phyloP scores from a whole-genome alignment of 2,888 invertebrate species.

The Neoaliturus tenellus region DNA sequence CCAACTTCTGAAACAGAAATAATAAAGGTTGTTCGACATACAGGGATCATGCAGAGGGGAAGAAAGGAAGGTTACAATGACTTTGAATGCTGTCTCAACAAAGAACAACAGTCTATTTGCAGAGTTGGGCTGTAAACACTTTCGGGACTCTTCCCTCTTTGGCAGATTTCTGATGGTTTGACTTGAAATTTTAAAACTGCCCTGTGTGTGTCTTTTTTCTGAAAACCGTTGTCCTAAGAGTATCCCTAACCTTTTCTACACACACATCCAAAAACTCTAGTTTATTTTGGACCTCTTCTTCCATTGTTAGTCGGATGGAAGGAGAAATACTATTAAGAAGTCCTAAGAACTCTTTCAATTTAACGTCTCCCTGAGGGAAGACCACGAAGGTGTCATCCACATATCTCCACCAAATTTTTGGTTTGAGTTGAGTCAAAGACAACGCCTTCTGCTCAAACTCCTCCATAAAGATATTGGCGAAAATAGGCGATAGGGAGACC shows the following conservation, averaged over 20 bases:
- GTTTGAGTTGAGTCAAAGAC: not conserved
- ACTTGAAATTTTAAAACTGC: conserved; percentile 1
- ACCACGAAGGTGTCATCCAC: conserved; percentile 20
- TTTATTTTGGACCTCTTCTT: not conserved
- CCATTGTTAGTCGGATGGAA: conserved; percentile 21
- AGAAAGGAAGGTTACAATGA: no score
- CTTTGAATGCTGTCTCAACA: no score
- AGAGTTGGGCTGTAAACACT: no score
- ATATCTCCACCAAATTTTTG: conserved; percentile 16
- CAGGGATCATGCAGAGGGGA: no score
- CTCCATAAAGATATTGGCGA: conserved; percentile 10
- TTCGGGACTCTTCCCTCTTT: no score
- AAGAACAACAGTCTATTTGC: no score
- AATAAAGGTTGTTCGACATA: no score
- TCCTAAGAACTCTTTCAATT: not conserved
- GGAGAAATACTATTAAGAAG: conserved; percentile 3
- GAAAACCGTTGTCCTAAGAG: conserved; percentile 24
- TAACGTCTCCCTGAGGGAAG: not conserved
- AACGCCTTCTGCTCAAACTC: not conserved
- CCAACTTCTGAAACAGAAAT: no score
- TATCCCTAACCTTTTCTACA: not conserved
- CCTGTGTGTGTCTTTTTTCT: conserved; percentile 5
- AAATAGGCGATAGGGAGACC: not conserved
- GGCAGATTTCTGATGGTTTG: conserved; percentile 27
- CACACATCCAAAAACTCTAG: not conserved